A percentile compares a stretch with the other conserved stretches of the same genome.
Conservation (phyloP, 2,888 invertebrate genomes). For the Drosophila monieri region DNA sequence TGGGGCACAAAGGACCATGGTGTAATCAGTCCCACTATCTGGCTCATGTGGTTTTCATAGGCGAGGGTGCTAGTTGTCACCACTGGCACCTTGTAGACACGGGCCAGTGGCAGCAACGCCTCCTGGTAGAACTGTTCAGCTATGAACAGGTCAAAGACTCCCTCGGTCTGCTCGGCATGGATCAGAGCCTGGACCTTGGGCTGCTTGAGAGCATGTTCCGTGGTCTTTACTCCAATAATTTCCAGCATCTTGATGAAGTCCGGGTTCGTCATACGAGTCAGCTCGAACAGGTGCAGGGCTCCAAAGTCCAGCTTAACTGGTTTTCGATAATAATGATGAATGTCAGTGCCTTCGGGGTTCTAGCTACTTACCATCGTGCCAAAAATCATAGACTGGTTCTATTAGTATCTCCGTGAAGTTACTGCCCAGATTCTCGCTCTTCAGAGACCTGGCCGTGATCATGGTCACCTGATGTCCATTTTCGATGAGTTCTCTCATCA, state of each 20-base stretch:
- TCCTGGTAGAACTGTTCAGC: constrained; percentile 84
- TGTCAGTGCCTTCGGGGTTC: background rate
- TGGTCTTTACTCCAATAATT: constrained; percentile 77
- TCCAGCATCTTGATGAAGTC: constrained; percentile 79
- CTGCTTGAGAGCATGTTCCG: constrained; percentile 80
- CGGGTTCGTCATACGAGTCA: constrained; percentile 69
- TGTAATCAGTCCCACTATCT: constrained; percentile 84
- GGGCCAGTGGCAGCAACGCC: constrained; percentile 82
- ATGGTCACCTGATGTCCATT: constrained; percentile 82
- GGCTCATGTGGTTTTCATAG: constrained; percentile 84
- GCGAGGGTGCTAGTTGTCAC: constrained; percentile 84
- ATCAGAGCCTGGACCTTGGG: constrained; percentile 80
- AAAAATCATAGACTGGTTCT: constrained; percentile 81
- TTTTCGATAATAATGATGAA: background rate
- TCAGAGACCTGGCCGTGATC: constrained; percentile 75
- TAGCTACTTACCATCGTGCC: constrained; percentile 71
- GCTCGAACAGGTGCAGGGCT: constrained; percentile 76
- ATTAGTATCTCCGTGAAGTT: constrained; percentile 83
- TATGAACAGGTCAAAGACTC: constrained; percentile 84
- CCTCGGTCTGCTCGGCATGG: constrained; percentile 63
- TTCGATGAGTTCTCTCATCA: constrained; percentile 83
- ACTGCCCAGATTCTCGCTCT: constrained; percentile 65
- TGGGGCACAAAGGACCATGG: constrained; percentile 85
- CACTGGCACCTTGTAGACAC: constrained; percentile 83
- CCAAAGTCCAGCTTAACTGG: constrained; percentile 77